These are phyloP conservation scores for Orthonychiurus folsomi DNA, from an alignment of 2,888 invertebrate species.

Conservation along the genomic window DNA sequence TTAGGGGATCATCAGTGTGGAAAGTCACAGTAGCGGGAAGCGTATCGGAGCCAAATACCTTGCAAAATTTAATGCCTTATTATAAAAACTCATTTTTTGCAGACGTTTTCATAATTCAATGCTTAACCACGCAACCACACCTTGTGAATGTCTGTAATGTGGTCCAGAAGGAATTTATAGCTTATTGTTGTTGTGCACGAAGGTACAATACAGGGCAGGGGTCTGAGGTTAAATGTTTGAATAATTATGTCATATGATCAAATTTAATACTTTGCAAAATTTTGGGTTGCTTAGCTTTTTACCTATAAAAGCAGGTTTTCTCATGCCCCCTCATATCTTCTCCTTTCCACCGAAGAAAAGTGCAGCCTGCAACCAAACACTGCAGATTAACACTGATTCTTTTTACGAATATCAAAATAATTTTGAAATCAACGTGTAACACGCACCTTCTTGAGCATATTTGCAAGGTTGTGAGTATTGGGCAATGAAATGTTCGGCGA, in stretches of 20 bases:
- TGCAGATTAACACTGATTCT: no score
- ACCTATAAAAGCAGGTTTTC: constrained; percentile 25
- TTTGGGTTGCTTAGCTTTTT: no score
- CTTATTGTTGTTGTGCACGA: constrained; percentile 22
- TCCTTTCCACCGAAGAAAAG: constrained; percentile 34
- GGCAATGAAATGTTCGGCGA: constrained; percentile 35
- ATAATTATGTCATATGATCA: constrained; percentile 3
- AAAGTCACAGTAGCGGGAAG: constrained; percentile 25
- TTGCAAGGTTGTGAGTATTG: constrained; percentile 32
- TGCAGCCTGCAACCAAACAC: no score
- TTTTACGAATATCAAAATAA: no score
- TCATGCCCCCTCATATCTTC: constrained; percentile 37
- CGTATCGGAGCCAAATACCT: constrained; percentile 20
- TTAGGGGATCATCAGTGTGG: constrained; percentile 18
- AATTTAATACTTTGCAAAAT: no score
- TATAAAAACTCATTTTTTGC: no score
- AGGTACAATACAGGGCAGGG: constrained; percentile 27
- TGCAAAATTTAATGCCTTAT: no score
- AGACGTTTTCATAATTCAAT: no score
- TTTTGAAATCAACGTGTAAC: no score
- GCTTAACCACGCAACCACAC: no score
- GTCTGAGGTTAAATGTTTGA: no score
- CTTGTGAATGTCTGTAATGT: constrained; percentile 27
- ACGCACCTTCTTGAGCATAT: constrained; percentile 5
- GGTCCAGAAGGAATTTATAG: constrained; percentile 28